Base-by-base conservation (phyloP, 2,113 vertebrate species). In the Mugil cephalus region DNA sequence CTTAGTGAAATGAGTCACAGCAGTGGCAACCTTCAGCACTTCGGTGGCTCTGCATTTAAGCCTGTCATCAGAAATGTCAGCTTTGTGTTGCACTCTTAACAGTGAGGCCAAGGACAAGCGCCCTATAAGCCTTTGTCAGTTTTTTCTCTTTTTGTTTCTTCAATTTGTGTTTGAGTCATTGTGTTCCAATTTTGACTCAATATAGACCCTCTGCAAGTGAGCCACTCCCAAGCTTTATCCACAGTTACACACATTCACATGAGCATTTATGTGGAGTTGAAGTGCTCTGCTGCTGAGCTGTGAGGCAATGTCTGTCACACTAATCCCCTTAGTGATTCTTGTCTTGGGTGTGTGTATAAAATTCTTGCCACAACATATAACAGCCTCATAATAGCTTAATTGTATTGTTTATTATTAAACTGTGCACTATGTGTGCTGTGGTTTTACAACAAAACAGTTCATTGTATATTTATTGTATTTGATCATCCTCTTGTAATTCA, bases 141-240 rank as follows among this genome's bases (percentile, higher is more conserved):
- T 87, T 82, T 30, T 86, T 92, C 78, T 87, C 47, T 79, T 89
- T 88, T 83, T 93, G 85, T 93, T 92, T 92, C 89, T 86, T 88
- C 86, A 79, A n/a, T n/a, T n/a, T n/a, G n/a, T n/a, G n/a, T n/a
- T n/a, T n/a, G n/a, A n/a, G n/a, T n/a, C n/a, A n/a, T n/a, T 43
- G 59, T 74, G 72, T 74, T 89, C 84, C 85, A 58, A 18, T 73
- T 88, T 82, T 91, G 89, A 85, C 87, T 88, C 79, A 85, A 85
- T 88, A 74, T 87, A 90, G 88, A 89, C 68, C 64, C 78, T 52
- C 55, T 2, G 66, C 48, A 71, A 88, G 88, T 83, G 77, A 90
- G 75, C 74, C 66, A 53, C 64, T 53, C 76, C 92, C 89, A 92
- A 88, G 89, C 91, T 92, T 92, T 93, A 91, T 89, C 82, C 82